phyloP scores from a whole-genome alignment of 2,888 invertebrate species.

The Andrena marginata region DNA sequence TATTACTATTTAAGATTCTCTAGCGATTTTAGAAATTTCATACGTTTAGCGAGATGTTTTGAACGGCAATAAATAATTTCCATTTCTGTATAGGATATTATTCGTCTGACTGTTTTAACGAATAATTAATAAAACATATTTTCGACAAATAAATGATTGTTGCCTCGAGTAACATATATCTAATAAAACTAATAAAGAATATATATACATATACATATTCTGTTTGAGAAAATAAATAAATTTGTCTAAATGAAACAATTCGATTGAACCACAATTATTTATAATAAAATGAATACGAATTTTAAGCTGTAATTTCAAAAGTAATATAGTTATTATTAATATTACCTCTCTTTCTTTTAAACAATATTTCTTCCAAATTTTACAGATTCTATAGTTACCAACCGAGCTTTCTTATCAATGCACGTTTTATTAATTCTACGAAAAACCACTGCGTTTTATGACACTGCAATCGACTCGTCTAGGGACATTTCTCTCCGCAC shows the following conservation, averaged over 20 bases:
- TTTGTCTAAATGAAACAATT: neutral
- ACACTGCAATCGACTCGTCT: neutral
- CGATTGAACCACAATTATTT: neutral
- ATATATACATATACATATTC: neutral
- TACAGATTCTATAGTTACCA: too few relatives aligned
- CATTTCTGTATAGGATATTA: constrained; percentile 2
- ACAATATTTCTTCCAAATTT: too few relatives aligned
- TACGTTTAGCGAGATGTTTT: neutral
- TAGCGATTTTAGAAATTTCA: neutral
- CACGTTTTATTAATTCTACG: neutral
- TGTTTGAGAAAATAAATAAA: constrained; percentile 6
- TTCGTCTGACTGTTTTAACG: neutral
- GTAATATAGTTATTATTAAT: too few relatives aligned
- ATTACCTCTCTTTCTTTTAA: too few relatives aligned
- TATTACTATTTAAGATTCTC: neutral
- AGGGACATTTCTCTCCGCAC: constrained; percentile 10
- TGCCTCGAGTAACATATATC: neutral
- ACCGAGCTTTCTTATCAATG: neutral
- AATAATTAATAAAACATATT: neutral
- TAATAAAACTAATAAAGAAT: neutral
- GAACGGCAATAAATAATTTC: neutral
- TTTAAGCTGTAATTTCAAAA: too few relatives aligned
- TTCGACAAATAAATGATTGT: constrained; percentile 16
- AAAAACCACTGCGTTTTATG: neutral
- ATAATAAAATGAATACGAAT: neutral